Percentiles rank a stretch among this genome's conserved stretches.
phyloP scores from a whole-genome alignment of 2,113 vertebrate species.

The Phyllostomus discolor region DNA sequence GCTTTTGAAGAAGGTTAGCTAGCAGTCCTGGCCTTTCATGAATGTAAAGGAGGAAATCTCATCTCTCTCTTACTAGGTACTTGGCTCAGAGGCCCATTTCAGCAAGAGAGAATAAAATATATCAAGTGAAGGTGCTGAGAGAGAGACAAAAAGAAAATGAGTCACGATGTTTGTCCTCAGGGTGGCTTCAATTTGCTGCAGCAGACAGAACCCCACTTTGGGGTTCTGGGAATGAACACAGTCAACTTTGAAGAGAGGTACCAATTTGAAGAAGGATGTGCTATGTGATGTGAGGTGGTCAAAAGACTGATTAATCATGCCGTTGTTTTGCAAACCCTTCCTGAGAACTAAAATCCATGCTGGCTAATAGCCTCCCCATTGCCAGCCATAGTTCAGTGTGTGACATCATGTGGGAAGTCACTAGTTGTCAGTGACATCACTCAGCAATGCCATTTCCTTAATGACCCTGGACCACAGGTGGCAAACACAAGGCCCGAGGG shows the following conservation, averaged over 20 bases:
- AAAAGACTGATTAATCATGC: neutral
- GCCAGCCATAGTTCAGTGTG: neutral
- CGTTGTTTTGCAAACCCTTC: neutral
- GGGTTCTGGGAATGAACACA: neutral
- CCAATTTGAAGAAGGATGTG: neutral
- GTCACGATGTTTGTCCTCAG: neutral
- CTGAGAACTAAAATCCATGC: neutral
- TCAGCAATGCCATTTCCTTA: neutral
- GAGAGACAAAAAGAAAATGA: neutral
- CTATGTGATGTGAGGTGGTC: neutral
- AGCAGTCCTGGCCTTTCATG: neutral
- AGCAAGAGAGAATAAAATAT: conserved; percentile 32
- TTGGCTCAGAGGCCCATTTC: neutral
- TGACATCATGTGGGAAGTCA: neutral
- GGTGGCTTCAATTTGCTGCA: neutral
- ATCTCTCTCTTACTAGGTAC: neutral
- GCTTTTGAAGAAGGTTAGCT: conserved; percentile 36
- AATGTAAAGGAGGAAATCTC: neutral
- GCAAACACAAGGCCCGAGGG: too few relatives aligned
- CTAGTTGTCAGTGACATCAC: neutral
- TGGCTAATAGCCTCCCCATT: neutral
- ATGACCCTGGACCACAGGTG: neutral
- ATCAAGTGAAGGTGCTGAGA: neutral
- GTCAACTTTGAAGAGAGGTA: neutral
- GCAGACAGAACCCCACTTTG: neutral